Evolutionary conservation across 2,797 vertebrate genomes (phyloP).

Genomic region (Linurgus olivaceus): DNA sequence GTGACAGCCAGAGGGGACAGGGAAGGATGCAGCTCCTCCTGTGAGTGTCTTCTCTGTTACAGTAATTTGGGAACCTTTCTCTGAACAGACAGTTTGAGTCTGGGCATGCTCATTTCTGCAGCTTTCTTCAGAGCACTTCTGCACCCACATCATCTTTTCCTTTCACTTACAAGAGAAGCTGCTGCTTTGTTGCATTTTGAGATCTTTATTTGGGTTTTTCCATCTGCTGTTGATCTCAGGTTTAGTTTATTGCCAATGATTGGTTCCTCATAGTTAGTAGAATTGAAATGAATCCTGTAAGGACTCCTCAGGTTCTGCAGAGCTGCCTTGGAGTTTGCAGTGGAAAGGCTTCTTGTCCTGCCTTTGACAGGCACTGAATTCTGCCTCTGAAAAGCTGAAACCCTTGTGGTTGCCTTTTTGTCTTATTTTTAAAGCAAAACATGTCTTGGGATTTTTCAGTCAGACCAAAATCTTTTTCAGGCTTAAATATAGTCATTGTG

Average conservation of each 20-base stretch:
- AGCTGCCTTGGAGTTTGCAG: background rate
- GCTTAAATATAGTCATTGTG: slow-evolving; percentile 20
- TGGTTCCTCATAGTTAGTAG: background rate
- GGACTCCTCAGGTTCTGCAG: background rate
- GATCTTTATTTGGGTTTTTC: background rate
- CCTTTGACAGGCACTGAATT: background rate
- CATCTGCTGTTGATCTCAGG: background rate
- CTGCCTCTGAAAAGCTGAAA: background rate
- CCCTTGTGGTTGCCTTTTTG: background rate
- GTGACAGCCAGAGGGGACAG: background rate
- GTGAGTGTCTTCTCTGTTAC: background rate
- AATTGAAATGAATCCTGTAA: background rate
- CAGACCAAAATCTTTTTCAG: background rate
- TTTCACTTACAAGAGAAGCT: background rate
- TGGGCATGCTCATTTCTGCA: background rate
- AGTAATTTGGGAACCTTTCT: background rate
- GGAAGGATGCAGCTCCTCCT: background rate
- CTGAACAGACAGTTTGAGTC: background rate
- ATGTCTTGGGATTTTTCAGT: background rate
- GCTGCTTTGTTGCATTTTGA: background rate
- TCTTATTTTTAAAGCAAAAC: slow-evolving; percentile 30
- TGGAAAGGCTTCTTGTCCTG: background rate
- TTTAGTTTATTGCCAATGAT: background rate
- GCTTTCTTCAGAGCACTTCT: background rate
- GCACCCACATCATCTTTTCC: background rate